These are phyloP conservation scores for Spermophilus dauricus DNA, from an alignment of 2,113 vertebrate genomes.

Conservation along the genomic window DNA sequence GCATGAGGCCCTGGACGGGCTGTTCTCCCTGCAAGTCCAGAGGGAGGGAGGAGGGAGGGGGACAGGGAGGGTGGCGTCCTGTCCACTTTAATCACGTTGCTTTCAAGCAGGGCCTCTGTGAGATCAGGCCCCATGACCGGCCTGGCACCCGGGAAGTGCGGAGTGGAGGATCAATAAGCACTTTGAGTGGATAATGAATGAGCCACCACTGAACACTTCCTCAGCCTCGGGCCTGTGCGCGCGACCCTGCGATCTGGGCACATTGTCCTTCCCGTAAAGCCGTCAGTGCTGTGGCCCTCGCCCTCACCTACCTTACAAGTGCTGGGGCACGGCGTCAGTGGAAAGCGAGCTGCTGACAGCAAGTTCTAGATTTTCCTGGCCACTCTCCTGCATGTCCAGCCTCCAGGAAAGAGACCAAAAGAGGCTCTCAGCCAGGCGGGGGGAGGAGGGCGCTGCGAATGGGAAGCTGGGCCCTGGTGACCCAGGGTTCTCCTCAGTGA, in stretches of 20 bases:
- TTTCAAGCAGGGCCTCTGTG: neutral
- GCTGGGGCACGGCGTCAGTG: neutral
- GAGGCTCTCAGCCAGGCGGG: neutral
- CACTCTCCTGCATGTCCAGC: too few species aligned
- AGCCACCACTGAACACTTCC: neutral
- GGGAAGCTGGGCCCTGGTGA: neutral
- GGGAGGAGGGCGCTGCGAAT: accelerated
- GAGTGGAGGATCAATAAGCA: neutral
- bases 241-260: neutral
- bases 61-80: neutral
- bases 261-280: neutral
- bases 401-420: neutral
- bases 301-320: neutral
- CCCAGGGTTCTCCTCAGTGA: neutral
- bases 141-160: neutral
- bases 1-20: neutral
- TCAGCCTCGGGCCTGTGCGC: accelerated
- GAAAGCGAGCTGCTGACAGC: neutral
- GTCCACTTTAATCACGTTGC: neutral
- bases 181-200: neutral
- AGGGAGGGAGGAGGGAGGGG: neutral
- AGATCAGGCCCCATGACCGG: neutral
- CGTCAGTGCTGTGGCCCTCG: neutral
- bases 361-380: neutral
- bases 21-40: neutral